Conservation (phyloP, 2,113 vertebrate genomes). For the Corythoichthys intestinalis region DNA sequence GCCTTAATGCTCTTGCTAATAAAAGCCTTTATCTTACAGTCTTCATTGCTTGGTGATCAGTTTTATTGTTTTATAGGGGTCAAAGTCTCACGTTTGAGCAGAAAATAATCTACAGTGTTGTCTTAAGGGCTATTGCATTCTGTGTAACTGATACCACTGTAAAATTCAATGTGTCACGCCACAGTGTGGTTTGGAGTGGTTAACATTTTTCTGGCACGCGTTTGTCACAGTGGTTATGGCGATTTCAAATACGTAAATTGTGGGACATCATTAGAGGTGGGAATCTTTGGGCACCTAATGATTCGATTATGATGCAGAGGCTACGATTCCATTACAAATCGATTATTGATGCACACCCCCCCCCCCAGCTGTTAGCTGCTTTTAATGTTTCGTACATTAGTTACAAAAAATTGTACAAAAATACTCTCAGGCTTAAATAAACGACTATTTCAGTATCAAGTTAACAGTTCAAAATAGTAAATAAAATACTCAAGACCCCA, state of each 20-base stretch:
- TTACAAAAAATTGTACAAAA: too few relatives aligned
- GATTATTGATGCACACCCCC: too few relatives aligned
- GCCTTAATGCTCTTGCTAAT: constrained; percentile 47
- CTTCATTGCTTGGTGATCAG: constrained; percentile 39
- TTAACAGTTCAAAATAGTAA: too few relatives aligned
- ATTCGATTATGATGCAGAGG: too few relatives aligned
- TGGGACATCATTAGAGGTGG: background rate
- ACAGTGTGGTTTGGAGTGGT: background rate
- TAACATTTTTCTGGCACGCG: background rate
- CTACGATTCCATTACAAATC: too few relatives aligned
- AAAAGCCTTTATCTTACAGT: constrained; percentile 41
- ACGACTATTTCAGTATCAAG: too few relatives aligned
- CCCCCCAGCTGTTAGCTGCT: too few relatives aligned
- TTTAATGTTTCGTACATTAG: too few relatives aligned
- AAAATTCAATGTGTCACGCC: background rate
- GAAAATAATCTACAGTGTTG: constrained; percentile 30
- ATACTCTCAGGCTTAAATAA: too few relatives aligned
- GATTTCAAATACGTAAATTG: background rate
- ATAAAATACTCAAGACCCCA: too few relatives aligned
- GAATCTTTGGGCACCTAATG: too few relatives aligned
- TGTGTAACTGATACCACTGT: background rate
- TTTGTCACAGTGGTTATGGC: background rate
- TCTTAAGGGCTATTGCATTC: constrained; percentile 38
- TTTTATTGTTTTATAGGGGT: constrained; percentile 33
- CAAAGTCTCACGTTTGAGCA: constrained; percentile 18